Evolutionary conservation across 2,888 invertebrate species (phyloP), one percentile per base, ranked within the genome.

Genomic region (Euplagia quadripunctaria): DNA sequence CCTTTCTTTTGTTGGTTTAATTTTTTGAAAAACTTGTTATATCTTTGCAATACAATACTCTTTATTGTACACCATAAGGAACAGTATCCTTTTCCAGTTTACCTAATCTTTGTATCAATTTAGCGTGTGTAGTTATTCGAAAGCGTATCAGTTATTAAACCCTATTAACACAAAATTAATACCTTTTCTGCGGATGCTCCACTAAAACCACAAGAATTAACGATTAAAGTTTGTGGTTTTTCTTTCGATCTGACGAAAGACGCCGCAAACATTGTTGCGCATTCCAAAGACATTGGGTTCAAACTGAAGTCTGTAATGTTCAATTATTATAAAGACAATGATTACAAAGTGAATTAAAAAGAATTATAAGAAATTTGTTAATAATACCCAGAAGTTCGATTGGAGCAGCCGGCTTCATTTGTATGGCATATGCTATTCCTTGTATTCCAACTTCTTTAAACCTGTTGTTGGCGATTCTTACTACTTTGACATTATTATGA

Each of bases 211-310:
- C 96, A 96, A 17, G 96, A 96, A 80, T 96, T 96, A 31, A 97
- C 90, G 64, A 96, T 96, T 72, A 97, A 87, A 64, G 96, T 96
- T 82, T 94, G 94, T 17, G 96, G 96, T 84, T 96, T 96, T 71
- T 93, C 92, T 68, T 95, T 96, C 83, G 94, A 96, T 43, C 97
- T 94, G 11, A 97, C 96, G 74, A 97, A 92, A 1, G 96, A 96
- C 55, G 96, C 95, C 46, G 97, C 96, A 76, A 97, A 95, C 82
- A 95, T 96, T 77, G 96, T 96, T 1, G 96, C 96, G 68, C 97
- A 97, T 14, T 95, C 93, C 64, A 96, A 92, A 4, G 96, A 94
- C 90, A 97, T 92, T 11, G 97, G 97, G 86, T 97, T 97, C 74
- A 97, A 87, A 79, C 96, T 96, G 78, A 97, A 92, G 93, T 97